phyloP scores from a whole-genome alignment of 2,888 invertebrate genomes.

The Oscheius sp. region DNA sequence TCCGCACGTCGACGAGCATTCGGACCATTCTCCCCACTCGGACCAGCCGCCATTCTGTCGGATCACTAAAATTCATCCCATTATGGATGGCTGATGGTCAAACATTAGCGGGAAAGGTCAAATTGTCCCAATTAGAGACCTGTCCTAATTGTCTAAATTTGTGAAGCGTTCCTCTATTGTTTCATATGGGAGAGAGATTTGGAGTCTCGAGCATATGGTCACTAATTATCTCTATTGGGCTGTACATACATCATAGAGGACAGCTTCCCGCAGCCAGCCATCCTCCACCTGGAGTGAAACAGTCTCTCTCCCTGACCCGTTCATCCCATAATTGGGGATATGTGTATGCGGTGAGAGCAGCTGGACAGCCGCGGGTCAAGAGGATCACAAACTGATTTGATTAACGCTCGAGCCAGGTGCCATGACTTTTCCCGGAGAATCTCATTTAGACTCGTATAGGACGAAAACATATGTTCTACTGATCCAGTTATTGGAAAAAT shows the following conservation, averaged over 20 bases:
- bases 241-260: conserved; percentile 25
- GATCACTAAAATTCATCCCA: conserved; percentile 48
- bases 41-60: conserved; percentile 60
- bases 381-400: conserved; percentile 27
- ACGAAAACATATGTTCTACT: too few species aligned
- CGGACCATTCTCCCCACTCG: conserved; percentile 55
- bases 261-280: background rate
- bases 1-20: conserved; percentile 57
- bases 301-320: background rate
- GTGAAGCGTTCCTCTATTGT: conserved; percentile 7
- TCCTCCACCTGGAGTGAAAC: background rate
- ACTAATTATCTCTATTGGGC: conserved; percentile 25
- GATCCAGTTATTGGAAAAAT: too few species aligned
- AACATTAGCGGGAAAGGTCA: background rate
- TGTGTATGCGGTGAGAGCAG: conserved; percentile 11
- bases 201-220: conserved; percentile 8
- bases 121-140: conserved; percentile 8
- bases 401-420: conserved; percentile 22
- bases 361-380: conserved; percentile 20
- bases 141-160: conserved; percentile 20
- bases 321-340: conserved; percentile 17
- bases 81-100: background rate
- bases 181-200: conserved; percentile 13
- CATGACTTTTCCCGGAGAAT: background rate
- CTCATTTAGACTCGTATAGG: too few species aligned